Percentiles rank a stretch among this genome's conserved stretches.
Evolutionary conservation across 2,888 invertebrate species (phyloP).

Genomic region (Netelia inedita): DNA sequence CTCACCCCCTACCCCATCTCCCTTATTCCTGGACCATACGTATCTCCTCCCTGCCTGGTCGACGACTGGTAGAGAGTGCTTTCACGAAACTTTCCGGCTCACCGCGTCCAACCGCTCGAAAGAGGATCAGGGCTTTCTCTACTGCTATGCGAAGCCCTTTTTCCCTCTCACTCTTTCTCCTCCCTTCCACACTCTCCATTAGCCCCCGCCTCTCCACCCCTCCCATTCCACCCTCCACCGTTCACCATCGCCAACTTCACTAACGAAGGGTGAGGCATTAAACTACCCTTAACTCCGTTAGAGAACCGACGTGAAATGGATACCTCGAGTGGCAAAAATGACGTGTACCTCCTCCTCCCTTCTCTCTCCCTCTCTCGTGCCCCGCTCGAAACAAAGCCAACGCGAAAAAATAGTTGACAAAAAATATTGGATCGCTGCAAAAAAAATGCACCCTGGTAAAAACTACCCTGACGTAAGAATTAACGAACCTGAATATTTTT

Average conservation of each 20-base stretch:
- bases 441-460: too few species aligned
- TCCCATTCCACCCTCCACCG: not conserved
- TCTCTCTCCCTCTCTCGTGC: too few species aligned
- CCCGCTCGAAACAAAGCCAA: not conserved
- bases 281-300: conserved; percentile 61
- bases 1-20: not conserved
- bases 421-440: not conserved
- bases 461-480: too few species aligned
- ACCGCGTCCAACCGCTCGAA: conserved; percentile 64
- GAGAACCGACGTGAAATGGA: conserved; percentile 60
- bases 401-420: not conserved
- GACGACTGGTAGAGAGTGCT: conserved; percentile 56
- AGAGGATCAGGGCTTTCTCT: conserved; percentile 66
- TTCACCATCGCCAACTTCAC: conserved; percentile 59
- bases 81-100: conserved; percentile 67
- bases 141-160: conserved; percentile 44
- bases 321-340: conserved; percentile 52
- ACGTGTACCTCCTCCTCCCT: conserved; percentile 18
- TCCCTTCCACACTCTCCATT: not conserved
- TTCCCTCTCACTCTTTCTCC: conserved; percentile 24
- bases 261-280: conserved; percentile 67
- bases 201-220: not conserved
- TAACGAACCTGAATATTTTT: too few species aligned
- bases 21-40: not conserved
- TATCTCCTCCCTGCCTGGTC: conserved; percentile 1